These are phyloP conservation scores for Latrodectus elegans DNA, from an alignment of 2,888 invertebrate genomes.

Conservation along the genomic window DNA sequence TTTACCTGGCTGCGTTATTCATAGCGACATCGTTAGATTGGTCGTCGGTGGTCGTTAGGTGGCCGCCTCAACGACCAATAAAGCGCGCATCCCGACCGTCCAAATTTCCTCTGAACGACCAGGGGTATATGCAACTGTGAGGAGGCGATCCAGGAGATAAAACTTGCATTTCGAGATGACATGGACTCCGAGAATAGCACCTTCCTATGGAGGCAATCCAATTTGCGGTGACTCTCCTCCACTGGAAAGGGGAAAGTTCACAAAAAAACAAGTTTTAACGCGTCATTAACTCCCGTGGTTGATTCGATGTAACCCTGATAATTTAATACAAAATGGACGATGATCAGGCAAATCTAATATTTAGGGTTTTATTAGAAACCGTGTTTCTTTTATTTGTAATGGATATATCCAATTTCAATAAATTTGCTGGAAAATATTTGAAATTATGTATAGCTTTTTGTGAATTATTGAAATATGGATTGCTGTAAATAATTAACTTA, in stretches of 20 bases:
- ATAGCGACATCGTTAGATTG: slow-evolving; percentile 66
- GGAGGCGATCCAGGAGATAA: slow-evolving; percentile 36
- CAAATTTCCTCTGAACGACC: slow-evolving; percentile 32
- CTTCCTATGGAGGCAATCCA: slow-evolving; percentile 40
- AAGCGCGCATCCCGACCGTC: slow-evolving; percentile 27
- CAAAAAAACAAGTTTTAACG: slow-evolving; percentile 9
- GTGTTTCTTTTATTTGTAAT: too few species aligned
- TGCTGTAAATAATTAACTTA: too few species aligned
- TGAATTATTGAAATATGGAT: too few species aligned
- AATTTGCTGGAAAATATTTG: too few species aligned
- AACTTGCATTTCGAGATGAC: slow-evolving; percentile 64
- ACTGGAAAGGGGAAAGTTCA: slow-evolving; percentile 8
- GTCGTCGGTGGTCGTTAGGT: slow-evolving; percentile 58
- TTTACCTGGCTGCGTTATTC: slow-evolving; percentile 58
- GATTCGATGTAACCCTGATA: background rate
- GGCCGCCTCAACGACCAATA: slow-evolving; percentile 65
- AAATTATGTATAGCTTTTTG: too few species aligned
- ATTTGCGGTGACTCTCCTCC: slow-evolving; percentile 40
- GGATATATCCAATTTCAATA: too few species aligned
- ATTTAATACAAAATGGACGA: too few species aligned
- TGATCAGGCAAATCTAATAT: too few species aligned
- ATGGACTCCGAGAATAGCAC: slow-evolving; percentile 14
- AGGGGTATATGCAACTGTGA: slow-evolving; percentile 46
- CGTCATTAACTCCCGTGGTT: background rate
- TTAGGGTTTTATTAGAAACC: too few species aligned